Evolutionary conservation across 2,888 invertebrate genomes (phyloP).

Genomic region (Ennomos fuscantarius): DNA sequence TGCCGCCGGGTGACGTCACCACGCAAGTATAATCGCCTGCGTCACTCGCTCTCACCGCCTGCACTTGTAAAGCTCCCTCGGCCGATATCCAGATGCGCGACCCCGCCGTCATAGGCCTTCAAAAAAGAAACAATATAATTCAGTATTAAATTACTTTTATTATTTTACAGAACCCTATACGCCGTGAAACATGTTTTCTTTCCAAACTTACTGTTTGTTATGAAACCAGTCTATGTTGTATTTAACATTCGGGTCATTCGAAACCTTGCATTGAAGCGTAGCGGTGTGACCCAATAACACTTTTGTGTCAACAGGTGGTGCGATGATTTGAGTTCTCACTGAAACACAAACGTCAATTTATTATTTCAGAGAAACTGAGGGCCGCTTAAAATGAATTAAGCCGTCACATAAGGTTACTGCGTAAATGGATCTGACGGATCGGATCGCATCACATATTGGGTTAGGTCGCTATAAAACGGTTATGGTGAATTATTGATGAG

Average conservation of each 20-base stretch:
- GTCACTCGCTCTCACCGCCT: conserved; percentile 95
- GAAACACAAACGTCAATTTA: conserved; percentile 48
- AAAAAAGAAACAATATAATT: conserved; percentile 25
- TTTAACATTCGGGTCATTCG: conserved; percentile 94
- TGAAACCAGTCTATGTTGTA: conserved; percentile 96
- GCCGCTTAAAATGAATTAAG: conserved; percentile 29
- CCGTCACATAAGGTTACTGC: conserved; percentile 29
- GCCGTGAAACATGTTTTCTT: background rate
- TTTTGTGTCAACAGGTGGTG: conserved; percentile 96
- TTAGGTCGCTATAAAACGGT: conserved; percentile 26
- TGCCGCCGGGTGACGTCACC: conserved; percentile 95
- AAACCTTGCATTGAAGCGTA: conserved; percentile 96
- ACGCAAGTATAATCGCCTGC: conserved; percentile 97
- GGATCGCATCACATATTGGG: conserved; percentile 28
- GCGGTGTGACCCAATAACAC: conserved; percentile 97
- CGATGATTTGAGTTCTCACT: conserved; percentile 97
- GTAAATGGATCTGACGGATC: conserved; percentile 29
- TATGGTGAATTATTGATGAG: conserved; percentile 32
- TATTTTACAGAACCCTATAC: background rate
- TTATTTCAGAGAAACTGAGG: conserved; percentile 19
- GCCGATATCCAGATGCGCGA: conserved; percentile 90
- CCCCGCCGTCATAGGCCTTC: conserved; percentile 82
- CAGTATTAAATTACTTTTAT: background rate
- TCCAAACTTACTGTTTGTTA: conserved; percentile 90
- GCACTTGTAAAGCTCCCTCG: conserved; percentile 95